phyloP scores from a whole-genome alignment of 2,797 vertebrate species.

The Manis pentadactyla region DNA sequence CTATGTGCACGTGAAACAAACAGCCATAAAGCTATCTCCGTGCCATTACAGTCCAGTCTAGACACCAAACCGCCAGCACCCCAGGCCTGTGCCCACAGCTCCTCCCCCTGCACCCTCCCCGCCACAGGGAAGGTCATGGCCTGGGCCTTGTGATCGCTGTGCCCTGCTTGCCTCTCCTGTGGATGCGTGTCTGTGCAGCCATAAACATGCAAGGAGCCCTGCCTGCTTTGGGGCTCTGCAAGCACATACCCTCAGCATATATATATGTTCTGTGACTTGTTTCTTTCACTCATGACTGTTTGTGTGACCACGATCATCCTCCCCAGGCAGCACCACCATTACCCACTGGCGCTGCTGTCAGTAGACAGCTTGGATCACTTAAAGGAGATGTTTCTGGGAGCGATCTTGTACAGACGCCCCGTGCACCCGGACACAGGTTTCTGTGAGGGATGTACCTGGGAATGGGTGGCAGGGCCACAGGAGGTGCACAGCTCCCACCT shows the following conservation, averaged over 20 bases:
- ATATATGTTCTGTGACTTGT: rapidly evolving
- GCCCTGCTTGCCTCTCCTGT: not conserved
- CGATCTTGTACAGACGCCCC: not conserved
- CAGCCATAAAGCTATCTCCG: not conserved
- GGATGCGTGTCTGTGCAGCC: rapidly evolving
- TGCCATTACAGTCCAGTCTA: not conserved
- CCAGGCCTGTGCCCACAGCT: not conserved
- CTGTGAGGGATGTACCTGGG: not conserved
- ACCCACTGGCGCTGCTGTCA: rapidly evolving
- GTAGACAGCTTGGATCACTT: too few species aligned
- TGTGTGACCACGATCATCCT: not conserved
- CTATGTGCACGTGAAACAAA: not conserved
- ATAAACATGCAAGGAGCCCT: not conserved
- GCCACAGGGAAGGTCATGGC: not conserved
- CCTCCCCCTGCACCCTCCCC: rapidly evolving
- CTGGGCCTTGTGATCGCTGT: not conserved
- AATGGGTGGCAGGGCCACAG: too few species aligned
- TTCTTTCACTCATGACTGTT: not conserved
- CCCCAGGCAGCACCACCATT: rapidly evolving
- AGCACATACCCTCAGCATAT: rapidly evolving
- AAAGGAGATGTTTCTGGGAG: rapidly evolving
- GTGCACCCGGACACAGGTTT: too few species aligned
- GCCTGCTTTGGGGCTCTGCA: not conserved
- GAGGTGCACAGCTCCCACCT: too few species aligned
- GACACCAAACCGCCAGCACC: not conserved